A percentile compares a stretch with the other conserved stretches of the same genome.
Conservation (phyloP, 2,797 vertebrate species). For the Odontamblyopus lacepedii region DNA sequence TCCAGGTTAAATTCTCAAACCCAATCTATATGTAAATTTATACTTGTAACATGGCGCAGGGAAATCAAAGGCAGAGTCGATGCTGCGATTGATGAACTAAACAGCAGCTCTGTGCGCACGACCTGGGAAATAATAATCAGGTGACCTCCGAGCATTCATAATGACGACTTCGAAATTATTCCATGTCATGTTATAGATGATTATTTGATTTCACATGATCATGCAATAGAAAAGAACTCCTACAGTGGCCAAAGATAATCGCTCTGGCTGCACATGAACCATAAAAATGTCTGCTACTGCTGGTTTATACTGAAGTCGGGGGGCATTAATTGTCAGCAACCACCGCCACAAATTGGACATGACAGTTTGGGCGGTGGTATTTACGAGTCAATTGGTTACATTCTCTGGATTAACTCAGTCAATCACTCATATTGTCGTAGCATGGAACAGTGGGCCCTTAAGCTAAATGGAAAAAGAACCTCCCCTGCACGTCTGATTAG, state of each 20-base stretch:
- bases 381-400: slow-evolving; percentile 76
- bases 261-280: slow-evolving; percentile 63
- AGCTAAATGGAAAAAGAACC: slow-evolving; percentile 28
- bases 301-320: slow-evolving; percentile 55
- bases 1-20: slow-evolving; percentile 80
- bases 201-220: not conserved
- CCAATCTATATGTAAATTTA: slow-evolving; percentile 85
- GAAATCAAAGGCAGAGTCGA: slow-evolving; percentile 74
- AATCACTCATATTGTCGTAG: slow-evolving; percentile 57
- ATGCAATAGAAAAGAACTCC: slow-evolving; percentile 24
- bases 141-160: slow-evolving; percentile 14
- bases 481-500: not conserved
- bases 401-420: slow-evolving; percentile 68
- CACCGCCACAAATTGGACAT: slow-evolving; percentile 74
- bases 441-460: slow-evolving; percentile 44
- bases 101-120: slow-evolving; percentile 45
- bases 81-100: slow-evolving; percentile 76
- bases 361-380: slow-evolving; percentile 68
- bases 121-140: slow-evolving; percentile 57
- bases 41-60: slow-evolving; percentile 68
- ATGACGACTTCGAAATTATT: not conserved
- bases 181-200: not conserved
- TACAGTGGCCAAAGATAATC: slow-evolving; percentile 65
- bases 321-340: slow-evolving; percentile 71
- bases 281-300: slow-evolving; percentile 64